phyloP scores from a whole-genome alignment of 2,113 vertebrate species.

The Pluvialis apricaria region DNA sequence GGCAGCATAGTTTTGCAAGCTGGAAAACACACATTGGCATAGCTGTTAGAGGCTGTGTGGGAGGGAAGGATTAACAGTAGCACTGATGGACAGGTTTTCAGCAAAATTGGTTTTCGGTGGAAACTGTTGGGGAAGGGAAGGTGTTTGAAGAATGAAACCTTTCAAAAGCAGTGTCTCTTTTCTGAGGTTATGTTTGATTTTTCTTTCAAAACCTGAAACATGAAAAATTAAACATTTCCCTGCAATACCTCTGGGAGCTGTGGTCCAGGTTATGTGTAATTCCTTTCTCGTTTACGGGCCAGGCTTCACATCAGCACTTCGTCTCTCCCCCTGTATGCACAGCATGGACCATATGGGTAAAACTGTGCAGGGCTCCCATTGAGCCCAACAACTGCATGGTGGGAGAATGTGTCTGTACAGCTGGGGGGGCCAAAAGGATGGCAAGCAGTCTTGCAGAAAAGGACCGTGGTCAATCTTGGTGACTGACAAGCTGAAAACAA shows the following conservation, averaged over 20 bases:
- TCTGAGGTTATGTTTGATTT: slow-evolving; percentile 1
- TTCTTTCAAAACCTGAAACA: not conserved
- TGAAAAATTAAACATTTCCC: slow-evolving; percentile 16
- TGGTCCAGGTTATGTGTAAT: not conserved
- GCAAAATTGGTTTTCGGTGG: not conserved
- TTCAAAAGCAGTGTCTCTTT: not conserved
- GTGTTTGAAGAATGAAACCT: slow-evolving; percentile 4
- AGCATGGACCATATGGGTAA: not conserved
- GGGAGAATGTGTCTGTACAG: not conserved
- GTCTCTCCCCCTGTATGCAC: not conserved
- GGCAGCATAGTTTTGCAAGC: slow-evolving; percentile 54
- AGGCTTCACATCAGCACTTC: not conserved
- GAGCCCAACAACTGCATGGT: not conserved
- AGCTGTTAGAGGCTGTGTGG: not conserved
- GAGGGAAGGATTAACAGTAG: not conserved
- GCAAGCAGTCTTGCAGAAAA: not conserved
- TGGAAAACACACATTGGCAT: slow-evolving; percentile 52
- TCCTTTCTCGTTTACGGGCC: not conserved
- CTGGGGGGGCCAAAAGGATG: not conserved
- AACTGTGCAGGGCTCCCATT: not conserved
- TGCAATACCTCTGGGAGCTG: not conserved
- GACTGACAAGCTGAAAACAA: not conserved
- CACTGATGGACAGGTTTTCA: not conserved
- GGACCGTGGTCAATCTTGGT: accelerated
- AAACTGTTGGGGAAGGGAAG: not conserved